Evolutionary conservation across 2,888 invertebrate genomes (phyloP), one percentile per base, ranked within the genome.

Genomic region (Theodoxus fluviatilis): DNA sequence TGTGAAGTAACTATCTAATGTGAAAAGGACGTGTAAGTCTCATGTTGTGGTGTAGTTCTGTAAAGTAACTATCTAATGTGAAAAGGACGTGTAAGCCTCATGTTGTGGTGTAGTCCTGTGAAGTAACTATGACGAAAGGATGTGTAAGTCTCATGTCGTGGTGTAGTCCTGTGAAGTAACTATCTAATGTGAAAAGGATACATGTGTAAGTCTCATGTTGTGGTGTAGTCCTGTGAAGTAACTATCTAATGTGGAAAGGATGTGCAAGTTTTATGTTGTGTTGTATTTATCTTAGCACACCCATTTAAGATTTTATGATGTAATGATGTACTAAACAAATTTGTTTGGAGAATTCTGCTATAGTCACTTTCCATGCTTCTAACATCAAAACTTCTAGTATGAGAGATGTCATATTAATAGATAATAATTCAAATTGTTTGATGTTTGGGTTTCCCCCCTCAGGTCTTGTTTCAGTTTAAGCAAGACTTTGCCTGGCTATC

Each of bases 181-280:
- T 3, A 25, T 52, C 28, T n/a, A n/a, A n/a, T 89, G 90, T 69
- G 86, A 88, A 49, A 84, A 83, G 72, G 84, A 85, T n/a, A n/a
- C n/a, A n/a, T 47, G 82, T 82, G 86, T 86, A 74, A 71, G 80
- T 72, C 33, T 40, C 33, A 25, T 22, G 7, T 35, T 61, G 22
- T 61, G 31, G 33, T n/a, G 1, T 35, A n/a, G n/a, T 31, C 7
- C 31, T 1, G 37, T 61, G 61, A 28, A 35, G 18, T 2, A 9
- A 18, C 7, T 3, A 25, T 52, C 28, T n/a, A n/a, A n/a, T 89
- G 90, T 69, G 86, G 88, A 49, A 84, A 83, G 72, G 84, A 85
- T 47, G 82, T 82, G 86, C 86, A 74, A 71, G 80, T 72, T 37
- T 40, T 61, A 25, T 22, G 7, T 35, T 61, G 22, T 61, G 31